Evolutionary conservation across 2,888 invertebrate genomes (phyloP).

Genomic region (Zygogramma bicolorata): DNA sequence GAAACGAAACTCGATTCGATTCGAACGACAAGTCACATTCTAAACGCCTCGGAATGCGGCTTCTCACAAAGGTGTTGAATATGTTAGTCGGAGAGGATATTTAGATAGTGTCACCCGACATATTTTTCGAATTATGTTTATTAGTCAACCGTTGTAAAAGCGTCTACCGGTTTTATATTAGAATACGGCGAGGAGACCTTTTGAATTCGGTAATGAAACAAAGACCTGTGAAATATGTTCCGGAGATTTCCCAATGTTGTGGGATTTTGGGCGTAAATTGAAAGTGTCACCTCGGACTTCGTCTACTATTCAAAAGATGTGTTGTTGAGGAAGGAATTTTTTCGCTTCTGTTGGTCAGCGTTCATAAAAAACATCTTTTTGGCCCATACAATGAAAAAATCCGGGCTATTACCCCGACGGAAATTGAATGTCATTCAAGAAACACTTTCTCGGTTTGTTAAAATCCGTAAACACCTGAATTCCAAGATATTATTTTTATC

Average conservation of each 20-base stretch:
- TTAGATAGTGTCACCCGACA: conserved; percentile 62
- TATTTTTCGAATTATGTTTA: conserved; percentile 62
- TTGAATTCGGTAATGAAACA: conserved; percentile 31
- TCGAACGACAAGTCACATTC: conserved; percentile 31
- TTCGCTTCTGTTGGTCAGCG: no score
- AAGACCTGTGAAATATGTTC: conserved; percentile 27
- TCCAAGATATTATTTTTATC: no score
- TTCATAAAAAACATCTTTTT: no score
- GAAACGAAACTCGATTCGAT: neutral
- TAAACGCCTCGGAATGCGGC: conserved; percentile 60
- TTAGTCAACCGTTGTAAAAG: conserved; percentile 51
- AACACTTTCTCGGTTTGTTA: no score
- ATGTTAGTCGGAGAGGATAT: conserved; percentile 61
- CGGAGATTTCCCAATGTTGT: conserved; percentile 1
- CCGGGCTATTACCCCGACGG: no score
- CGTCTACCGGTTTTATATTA: conserved; percentile 44
- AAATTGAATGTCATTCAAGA: no score
- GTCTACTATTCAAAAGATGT: conserved; percentile 4
- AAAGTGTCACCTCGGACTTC: conserved; percentile 16
- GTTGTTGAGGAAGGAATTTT: no score
- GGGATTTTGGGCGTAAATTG: conserved; percentile 14
- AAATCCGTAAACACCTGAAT: no score
- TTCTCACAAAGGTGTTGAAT: conserved; percentile 64
- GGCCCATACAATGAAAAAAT: no score
- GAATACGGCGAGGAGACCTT: conserved; percentile 32